Conservation (phyloP, 2,797 vertebrate genomes). For the Bovichtus diacanthus region DNA sequence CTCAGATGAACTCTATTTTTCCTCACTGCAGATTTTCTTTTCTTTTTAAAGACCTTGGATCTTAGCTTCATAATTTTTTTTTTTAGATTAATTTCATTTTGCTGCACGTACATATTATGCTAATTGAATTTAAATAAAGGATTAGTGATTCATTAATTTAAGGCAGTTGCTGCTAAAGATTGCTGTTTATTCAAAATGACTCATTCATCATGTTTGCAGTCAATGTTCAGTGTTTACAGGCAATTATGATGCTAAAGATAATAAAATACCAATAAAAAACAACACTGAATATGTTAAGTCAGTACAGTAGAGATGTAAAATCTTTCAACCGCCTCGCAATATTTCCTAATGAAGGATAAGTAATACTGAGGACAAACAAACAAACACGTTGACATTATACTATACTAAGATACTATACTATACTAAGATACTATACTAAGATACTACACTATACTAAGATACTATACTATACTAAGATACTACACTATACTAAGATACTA, state of each 20-base stretch:
- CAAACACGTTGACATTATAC: too few relatives aligned
- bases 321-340: too few relatives aligned
- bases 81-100: conserved; percentile 7
- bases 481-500: too few relatives aligned
- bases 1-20: neutral
- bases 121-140: conserved; percentile 24
- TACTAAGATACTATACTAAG: too few relatives aligned
- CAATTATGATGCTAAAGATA: conserved; percentile 30
- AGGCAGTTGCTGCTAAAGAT: conserved; percentile 11
- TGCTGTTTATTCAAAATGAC: conserved; percentile 32
- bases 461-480: too few relatives aligned
- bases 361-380: too few relatives aligned
- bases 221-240: conserved; percentile 1
- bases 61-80: neutral
- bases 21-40: neutral
- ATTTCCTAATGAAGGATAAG: too few relatives aligned
- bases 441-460: too few relatives aligned
- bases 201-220: conserved; percentile 31
- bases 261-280: conserved; percentile 18
- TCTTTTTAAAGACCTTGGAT: neutral
- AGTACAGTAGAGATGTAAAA: too few relatives aligned
- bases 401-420: too few relatives aligned
- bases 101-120: too few relatives aligned
- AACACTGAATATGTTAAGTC: neutral
- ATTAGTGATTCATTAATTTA: conserved; percentile 29